phyloP scores from a whole-genome alignment of 2,888 invertebrate species.

The Omphaloscelis lunosa region DNA sequence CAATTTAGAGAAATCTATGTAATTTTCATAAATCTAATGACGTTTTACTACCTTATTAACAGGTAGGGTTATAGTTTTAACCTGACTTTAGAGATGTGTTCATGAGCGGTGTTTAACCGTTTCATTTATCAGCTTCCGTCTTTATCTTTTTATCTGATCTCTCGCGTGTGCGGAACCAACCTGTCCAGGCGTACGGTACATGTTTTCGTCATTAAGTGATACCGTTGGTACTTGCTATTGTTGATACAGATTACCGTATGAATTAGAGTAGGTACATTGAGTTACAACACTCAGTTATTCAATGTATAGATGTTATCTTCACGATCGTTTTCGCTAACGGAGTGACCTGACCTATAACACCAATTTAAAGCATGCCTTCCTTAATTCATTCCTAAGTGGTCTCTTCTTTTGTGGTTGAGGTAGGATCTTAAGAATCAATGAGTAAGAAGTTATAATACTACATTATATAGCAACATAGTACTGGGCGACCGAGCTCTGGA shows the following conservation, averaged over 20 bases:
- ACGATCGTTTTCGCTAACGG: slow-evolving; percentile 29
- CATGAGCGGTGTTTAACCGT: slow-evolving; percentile 23
- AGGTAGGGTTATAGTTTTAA: slow-evolving; percentile 9
- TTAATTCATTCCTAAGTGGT: background rate
- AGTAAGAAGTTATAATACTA: background rate
- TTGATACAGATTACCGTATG: slow-evolving; percentile 52
- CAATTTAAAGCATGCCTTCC: background rate
- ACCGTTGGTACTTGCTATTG: slow-evolving; percentile 61
- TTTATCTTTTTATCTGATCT: slow-evolving; percentile 50
- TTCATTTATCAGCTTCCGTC: slow-evolving; percentile 36
- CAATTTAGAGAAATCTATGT: slow-evolving; percentile 49
- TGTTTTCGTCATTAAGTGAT: slow-evolving; percentile 56
- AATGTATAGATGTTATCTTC: slow-evolving; percentile 27
- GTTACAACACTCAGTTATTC: slow-evolving; percentile 40
- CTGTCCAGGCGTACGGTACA: slow-evolving; percentile 55
- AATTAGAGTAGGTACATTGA: slow-evolving; percentile 38
- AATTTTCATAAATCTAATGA: too few relatives aligned
- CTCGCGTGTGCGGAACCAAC: slow-evolving; percentile 54
- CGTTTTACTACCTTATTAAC: slow-evolving; percentile 30
- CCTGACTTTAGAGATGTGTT: slow-evolving; percentile 21
- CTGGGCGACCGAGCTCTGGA: too few relatives aligned
- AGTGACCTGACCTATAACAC: slow-evolving; percentile 20
- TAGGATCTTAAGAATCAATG: background rate
- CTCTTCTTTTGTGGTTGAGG: slow-evolving; percentile 3
- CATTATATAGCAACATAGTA: background rate